Evolutionary conservation across 2,113 vertebrate genomes (phyloP), one percentile per base, ranked within the genome.

Genomic region (Piaya cayana): DNA sequence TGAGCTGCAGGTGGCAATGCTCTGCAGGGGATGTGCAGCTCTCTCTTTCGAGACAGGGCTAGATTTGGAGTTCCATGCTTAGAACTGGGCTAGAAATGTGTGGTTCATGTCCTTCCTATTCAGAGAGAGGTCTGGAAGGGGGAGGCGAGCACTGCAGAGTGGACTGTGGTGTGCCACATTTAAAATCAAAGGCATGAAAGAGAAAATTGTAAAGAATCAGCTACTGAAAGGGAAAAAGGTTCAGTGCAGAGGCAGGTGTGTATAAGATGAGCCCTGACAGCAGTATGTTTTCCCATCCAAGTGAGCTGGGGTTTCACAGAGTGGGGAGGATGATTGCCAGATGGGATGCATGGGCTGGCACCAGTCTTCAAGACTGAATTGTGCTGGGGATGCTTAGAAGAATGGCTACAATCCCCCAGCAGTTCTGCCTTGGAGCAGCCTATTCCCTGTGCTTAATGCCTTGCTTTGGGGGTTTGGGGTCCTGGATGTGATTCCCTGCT

Each of bases 391-490:
- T 76, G 59, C 42, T 83, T 67, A 20, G 45, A 30, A 65, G 34
- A 34, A 14, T 0, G 0, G 15, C 2, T 72, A 42, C 1, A 6
- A 86, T 12, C 6, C 4, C 2, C 2, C 0, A 6, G 16, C 15
- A 27, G 2, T 12, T 62, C 60, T 84, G 65, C 78, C 25, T 42
- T 8, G 17, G 45, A 74, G 45, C 50, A 82, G 49, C 16, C 43
- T 34, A 45, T 85, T 77, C 26, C 36, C 36, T 5, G 7, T 2
- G 45, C 63, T 72, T 43, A 21, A 7, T 32, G 18, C 26, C 13
- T 0, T 3, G 29, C 20, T 62, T 47, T 64, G n/a, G 21, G 26
- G n/a, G 18, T 2, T 47, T 32, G n/a, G 21, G 8, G 6, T 71
- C 8, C 63, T 80, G 45, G 9, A 36, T n/a, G 64, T 14, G 67